Evolutionary conservation across 2,888 invertebrate species (phyloP).

Genomic region (Lithophane leautieri): DNA sequence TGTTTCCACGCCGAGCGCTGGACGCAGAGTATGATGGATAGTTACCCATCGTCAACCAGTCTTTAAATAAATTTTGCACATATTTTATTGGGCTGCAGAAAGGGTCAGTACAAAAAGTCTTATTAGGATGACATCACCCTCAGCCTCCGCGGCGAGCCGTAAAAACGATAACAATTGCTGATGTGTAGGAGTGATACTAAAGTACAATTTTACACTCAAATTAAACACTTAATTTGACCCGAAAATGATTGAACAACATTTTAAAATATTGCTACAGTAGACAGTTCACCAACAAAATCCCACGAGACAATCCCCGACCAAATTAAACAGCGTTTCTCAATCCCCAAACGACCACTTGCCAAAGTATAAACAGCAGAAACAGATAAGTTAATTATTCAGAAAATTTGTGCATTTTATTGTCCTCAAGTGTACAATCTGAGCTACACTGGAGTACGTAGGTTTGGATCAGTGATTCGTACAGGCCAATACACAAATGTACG

Average conservation of each 20-base stretch:
- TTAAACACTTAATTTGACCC: too few relatives aligned
- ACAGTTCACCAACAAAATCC: conserved; percentile 10
- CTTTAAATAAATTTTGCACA: neutral
- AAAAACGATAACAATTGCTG: neutral
- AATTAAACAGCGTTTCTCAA: conserved; percentile 8
- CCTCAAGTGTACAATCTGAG: conserved; percentile 63
- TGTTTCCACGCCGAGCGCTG: too few relatives aligned
- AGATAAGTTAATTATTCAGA: conserved; percentile 34
- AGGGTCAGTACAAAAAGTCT: too few relatives aligned
- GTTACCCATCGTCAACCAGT: neutral
- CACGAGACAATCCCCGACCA: conserved; percentile 2
- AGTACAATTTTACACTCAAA: too few relatives aligned
- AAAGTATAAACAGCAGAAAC: conserved; percentile 20
- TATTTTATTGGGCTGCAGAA: neutral
- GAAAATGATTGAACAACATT: conserved; percentile 6
- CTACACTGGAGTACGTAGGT: conserved; percentile 35
- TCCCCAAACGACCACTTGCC: conserved; percentile 33
- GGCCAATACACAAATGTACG: conserved; percentile 43
- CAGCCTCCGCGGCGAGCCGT: neutral
- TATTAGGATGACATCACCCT: too few relatives aligned
- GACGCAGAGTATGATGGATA: too few relatives aligned
- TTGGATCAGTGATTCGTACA: conserved; percentile 62
- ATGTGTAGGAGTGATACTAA: too few relatives aligned
- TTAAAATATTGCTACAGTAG: neutral
- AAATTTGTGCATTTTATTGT: conserved; percentile 50